These are phyloP conservation scores for Cephus pygmeus DNA, from an alignment of 2,888 invertebrate species.

Conservation along the genomic window DNA sequence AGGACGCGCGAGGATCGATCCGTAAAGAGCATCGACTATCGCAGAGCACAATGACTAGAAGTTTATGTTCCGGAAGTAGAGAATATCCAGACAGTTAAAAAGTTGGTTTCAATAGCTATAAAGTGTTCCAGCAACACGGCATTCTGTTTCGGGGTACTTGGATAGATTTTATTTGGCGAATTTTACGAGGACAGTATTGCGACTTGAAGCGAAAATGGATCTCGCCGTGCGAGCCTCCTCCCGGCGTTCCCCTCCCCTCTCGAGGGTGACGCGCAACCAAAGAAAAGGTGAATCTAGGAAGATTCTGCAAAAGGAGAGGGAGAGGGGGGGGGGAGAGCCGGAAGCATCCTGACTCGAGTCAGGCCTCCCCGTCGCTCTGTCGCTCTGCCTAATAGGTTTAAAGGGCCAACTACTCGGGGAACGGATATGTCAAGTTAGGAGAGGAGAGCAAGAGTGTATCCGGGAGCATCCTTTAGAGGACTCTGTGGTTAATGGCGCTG, in stretches of 20 bases:
- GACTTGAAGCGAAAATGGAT: constrained; percentile 9
- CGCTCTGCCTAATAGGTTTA: constrained; percentile 24
- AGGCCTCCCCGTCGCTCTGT: background rate
- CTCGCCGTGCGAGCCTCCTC: no score
- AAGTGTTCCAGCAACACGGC: constrained; percentile 38
- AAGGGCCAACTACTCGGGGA: constrained; percentile 28
- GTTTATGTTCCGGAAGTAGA: constrained; percentile 48
- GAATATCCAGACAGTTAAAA: constrained; percentile 51
- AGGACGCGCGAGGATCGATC: no score
- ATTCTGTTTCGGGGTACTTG: constrained; percentile 53
- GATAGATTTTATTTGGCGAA: constrained; percentile 44
- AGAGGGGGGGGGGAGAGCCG: no score
- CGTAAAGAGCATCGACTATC: no score
- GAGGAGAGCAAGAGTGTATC: constrained; percentile 25
- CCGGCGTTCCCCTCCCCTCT: no score
- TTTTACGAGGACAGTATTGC: constrained; percentile 43
- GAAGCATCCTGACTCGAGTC: background rate
- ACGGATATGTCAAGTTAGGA: constrained; percentile 52
- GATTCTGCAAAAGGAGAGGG: no score
- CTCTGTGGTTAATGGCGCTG: constrained; percentile 65
- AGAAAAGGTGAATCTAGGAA: no score
- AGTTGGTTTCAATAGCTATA: constrained; percentile 53
- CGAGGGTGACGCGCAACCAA: no score
- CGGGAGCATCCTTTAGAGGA: constrained; percentile 52
- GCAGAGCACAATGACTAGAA: constrained; percentile 11